Base-by-base conservation (phyloP, 2,888 invertebrate species). In the Caenorhabditis sp. region DNA sequence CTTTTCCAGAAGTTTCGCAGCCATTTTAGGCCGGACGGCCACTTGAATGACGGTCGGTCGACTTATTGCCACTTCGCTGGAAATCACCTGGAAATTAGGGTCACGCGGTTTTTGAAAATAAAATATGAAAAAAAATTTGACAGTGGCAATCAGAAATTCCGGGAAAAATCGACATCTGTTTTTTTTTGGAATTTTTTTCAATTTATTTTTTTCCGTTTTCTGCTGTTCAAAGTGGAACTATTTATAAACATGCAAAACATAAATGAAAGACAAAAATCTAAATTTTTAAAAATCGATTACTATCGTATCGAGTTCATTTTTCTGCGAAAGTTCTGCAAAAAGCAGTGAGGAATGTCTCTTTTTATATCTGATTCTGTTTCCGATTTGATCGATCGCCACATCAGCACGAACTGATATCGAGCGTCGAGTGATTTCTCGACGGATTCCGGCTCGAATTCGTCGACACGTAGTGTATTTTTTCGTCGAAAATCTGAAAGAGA, bases 401-500 rank as follows among this genome's bases (percentile, higher is more conserved):
- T 80, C 62, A 79, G 44, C 78, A 62, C 4, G 74, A 72, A 56
- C 78, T 79, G 65, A 82, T 74, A 47, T 82, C 79, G 13, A 71
- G 24, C 26, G 68, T 22, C 6, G 80, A 77, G 44, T 70, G 71
- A 53, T 77, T 71, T 15, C 32, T 32, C 5, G 32, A 32, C 9
- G 4, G 32, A 32, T 9, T 32, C 32, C 76, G 62, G 47, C 80
- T 83, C 26, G 72, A 64, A 26, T 72, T 53, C 9, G 47, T 37
- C 18, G 82, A 81, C 8, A 80, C 77, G 70, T 70, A 83, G 13
- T 76, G 76, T 13, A 83, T 68, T 62, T 83, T 83, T 20, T 85
- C 85, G 77, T 85, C 83, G 68, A 82, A 85, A 24, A 85, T 85
- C 83, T 83, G 65, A 20, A 71, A 60, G 40, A 24, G 20, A 32